These are phyloP conservation scores for Neopelma chrysocephalum DNA, from an alignment of 2,797 vertebrate genomes.

Conservation along the genomic window DNA sequence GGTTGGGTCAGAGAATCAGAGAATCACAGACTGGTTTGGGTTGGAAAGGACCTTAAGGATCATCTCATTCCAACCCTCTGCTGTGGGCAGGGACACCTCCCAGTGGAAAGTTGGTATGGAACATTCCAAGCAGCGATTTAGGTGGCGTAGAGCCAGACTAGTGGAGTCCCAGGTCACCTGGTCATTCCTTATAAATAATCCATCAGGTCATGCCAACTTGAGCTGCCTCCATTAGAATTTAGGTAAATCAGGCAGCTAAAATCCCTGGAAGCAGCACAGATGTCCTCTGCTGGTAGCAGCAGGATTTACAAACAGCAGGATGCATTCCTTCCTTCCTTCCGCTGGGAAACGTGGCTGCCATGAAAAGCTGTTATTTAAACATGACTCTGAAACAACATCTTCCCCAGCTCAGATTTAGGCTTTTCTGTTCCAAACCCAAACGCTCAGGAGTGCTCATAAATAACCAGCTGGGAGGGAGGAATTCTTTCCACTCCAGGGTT, in stretches of 20 bases:
- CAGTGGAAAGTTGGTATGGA: fast-evolving
- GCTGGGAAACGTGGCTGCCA: neutral
- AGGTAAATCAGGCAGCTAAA: neutral
- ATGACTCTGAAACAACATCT: neutral
- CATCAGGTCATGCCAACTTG: neutral
- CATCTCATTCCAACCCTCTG: neutral
- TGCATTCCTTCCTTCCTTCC: neutral
- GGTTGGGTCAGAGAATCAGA: neutral
- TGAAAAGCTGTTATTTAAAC: neutral
- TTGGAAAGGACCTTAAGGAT: neutral
- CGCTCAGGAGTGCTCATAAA: neutral
- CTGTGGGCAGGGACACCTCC: neutral
- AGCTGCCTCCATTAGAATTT: neutral
- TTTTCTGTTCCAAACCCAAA: slow-evolving; percentile 2
- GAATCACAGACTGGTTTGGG: neutral
- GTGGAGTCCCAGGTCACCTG: neutral
- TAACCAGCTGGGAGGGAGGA: neutral
- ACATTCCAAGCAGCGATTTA: neutral
- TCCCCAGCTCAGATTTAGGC: neutral
- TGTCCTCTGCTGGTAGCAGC: slow-evolving; percentile 36
- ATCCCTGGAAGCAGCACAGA: neutral
- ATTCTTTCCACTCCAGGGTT: neutral
- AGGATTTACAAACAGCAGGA: neutral
- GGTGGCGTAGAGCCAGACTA: neutral
- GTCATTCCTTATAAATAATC: neutral